Evolutionary conservation across 2,797 vertebrate genomes (phyloP).

Genomic region (Staurois parvus): DNA sequence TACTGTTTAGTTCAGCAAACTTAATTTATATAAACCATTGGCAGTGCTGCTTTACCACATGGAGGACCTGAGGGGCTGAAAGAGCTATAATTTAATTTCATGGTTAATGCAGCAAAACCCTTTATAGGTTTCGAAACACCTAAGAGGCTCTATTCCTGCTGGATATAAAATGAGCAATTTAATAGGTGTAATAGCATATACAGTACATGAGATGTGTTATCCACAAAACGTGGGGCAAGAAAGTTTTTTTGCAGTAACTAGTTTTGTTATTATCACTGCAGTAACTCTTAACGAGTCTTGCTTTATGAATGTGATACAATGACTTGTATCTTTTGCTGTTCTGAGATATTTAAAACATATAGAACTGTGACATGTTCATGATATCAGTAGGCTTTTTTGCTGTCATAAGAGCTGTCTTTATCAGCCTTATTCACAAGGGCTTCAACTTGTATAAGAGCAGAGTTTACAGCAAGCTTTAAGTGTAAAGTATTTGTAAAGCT

Average conservation of each 20-base stretch:
- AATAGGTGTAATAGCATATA: not conserved
- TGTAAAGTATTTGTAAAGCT: too few species aligned
- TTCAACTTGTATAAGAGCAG: too few species aligned
- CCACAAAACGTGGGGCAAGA: not conserved
- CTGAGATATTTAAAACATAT: too few species aligned
- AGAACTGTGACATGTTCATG: too few species aligned
- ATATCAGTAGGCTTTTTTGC: too few species aligned
- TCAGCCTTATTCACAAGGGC: too few species aligned
- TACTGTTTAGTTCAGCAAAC: constrained; percentile 54
- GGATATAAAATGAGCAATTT: not conserved
- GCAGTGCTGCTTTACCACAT: constrained; percentile 37
- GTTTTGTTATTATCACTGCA: not conserved
- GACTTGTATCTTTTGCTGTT: too few species aligned
- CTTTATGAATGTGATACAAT: not conserved
- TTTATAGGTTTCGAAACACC: constrained; percentile 14
- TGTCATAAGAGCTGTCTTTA: too few species aligned
- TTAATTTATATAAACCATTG: constrained; percentile 44
- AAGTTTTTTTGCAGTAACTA: too few species aligned
- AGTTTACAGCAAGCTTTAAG: too few species aligned
- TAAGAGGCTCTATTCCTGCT: constrained; percentile 2
- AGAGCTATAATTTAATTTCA: constrained; percentile 35
- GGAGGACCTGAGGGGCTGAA: constrained; percentile 17
- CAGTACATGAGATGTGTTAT: not conserved
- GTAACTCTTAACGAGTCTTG: not conserved
- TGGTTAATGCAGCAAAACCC: constrained; percentile 42